Evolutionary conservation across 2,888 invertebrate species (phyloP).

Genomic region (Crocallis elinguaria): DNA sequence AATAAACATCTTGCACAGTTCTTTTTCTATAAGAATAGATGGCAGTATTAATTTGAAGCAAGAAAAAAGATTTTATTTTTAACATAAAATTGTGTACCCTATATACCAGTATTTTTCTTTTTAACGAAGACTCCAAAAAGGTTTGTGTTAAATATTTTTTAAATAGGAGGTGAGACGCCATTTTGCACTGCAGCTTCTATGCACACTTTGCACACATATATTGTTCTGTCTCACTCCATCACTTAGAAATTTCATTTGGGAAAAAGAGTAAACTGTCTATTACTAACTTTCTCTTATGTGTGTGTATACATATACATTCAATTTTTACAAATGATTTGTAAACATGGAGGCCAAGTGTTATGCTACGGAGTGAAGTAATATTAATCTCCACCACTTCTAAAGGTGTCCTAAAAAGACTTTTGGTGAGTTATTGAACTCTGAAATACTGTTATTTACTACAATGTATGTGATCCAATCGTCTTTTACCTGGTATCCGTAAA

Average conservation of each 20-base stretch:
- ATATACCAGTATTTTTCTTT: too few relatives aligned
- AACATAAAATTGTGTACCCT: too few relatives aligned
- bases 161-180: slow-evolving; percentile 60
- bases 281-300: slow-evolving; percentile 73
- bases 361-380: slow-evolving; percentile 60
- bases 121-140: not conserved
- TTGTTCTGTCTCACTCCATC: slow-evolving; percentile 63
- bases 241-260: slow-evolving; percentile 41
- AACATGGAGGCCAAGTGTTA: slow-evolving; percentile 81
- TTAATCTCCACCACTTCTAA: slow-evolving; percentile 27
- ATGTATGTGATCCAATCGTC: slow-evolving; percentile 30
- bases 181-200: slow-evolving; percentile 70
- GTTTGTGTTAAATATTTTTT: not conserved
- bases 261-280: slow-evolving; percentile 62
- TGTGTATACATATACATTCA: slow-evolving; percentile 27
- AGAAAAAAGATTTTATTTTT: too few relatives aligned
- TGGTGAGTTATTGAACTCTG: slow-evolving; percentile 52
- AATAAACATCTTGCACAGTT: too few relatives aligned
- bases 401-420: slow-evolving; percentile 43
- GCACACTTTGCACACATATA: slow-evolving; percentile 49
- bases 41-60: too few relatives aligned
- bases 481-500: slow-evolving; percentile 31
- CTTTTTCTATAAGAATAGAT: too few relatives aligned
- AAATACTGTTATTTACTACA: slow-evolving; percentile 9
- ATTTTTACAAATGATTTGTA: slow-evolving; percentile 80